phyloP scores from a whole-genome alignment of 2,113 vertebrate species.

The Cyanistes caeruleus region DNA sequence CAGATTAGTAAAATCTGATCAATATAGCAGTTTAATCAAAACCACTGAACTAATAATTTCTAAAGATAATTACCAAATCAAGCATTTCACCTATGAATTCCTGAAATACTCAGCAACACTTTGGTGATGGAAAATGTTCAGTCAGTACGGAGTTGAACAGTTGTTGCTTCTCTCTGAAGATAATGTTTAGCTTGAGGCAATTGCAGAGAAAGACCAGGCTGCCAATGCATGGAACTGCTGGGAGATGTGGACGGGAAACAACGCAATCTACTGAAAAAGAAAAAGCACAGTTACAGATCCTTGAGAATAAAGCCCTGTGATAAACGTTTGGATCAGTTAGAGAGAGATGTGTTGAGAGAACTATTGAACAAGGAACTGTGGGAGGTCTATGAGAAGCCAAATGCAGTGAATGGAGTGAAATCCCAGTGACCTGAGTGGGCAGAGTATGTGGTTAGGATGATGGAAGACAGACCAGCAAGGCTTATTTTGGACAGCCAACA shows the following conservation, averaged over 20 bases:
- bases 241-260: background rate
- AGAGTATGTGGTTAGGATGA: constrained; percentile 43
- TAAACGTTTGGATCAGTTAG: background rate
- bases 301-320: background rate
- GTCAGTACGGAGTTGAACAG: background rate
- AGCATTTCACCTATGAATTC: background rate
- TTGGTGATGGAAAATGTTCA: background rate
- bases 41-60: background rate
- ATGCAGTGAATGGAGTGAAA: constrained; percentile 30
- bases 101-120: background rate
- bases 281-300: background rate
- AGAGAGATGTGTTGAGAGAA: background rate
- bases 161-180: background rate
- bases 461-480: constrained; percentile 16
- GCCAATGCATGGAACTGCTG: background rate
- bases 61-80: background rate
- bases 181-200: background rate
- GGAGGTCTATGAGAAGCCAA: constrained; percentile 48
- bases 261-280: background rate
- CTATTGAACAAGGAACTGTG: constrained; percentile 20
- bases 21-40: background rate
- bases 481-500: constrained; percentile 24
- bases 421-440: constrained; percentile 47
- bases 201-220: background rate
- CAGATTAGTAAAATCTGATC: background rate